A percentile compares a stretch with the other conserved stretches of the same genome.
These are phyloP conservation scores for Iguana delicatissima DNA, from an alignment of 2,797 vertebrate genomes.

Conservation along the genomic window DNA sequence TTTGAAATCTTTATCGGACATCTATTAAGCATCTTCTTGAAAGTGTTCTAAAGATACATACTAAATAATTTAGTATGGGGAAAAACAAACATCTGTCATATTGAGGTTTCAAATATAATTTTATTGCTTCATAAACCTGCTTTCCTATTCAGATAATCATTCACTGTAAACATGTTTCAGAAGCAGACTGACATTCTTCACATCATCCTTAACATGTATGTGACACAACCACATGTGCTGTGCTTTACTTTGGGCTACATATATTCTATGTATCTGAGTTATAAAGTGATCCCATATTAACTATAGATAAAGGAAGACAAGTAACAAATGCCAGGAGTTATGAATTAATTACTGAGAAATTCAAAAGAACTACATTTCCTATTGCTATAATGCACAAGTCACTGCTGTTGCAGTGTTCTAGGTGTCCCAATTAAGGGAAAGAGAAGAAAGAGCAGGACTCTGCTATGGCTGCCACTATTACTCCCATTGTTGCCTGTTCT, in stretches of 20 bases:
- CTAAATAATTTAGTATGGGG: constrained; percentile 29
- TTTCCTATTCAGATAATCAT: neutral
- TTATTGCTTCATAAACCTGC: constrained; percentile 25
- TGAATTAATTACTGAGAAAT: neutral
- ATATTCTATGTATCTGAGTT: neutral
- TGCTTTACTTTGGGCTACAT: neutral
- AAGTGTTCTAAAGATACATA: constrained; percentile 21
- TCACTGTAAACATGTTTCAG: neutral
- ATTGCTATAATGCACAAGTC: neutral
- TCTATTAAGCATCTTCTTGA: constrained; percentile 33
- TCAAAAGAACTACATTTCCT: neutral
- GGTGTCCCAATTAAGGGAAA: too few relatives aligned
- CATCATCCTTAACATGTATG: neutral
- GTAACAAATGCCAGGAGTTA: neutral
- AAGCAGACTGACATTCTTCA: neutral
- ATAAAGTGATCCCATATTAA: neutral
- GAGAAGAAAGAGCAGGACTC: too few relatives aligned
- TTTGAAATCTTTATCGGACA: constrained; percentile 45
- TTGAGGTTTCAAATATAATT: neutral
- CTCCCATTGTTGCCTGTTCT: too few relatives aligned
- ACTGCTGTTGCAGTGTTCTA: too few relatives aligned
- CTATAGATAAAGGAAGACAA: neutral
- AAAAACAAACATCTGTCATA: constrained; percentile 25
- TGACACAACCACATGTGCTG: neutral
- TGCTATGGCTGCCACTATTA: too few relatives aligned